Percentiles rank a stretch among this genome's conserved stretches.
Evolutionary conservation across 1,140 invertebrate genomes (phyloP).

Genomic region (Philotrypesis tridentata): DNA sequence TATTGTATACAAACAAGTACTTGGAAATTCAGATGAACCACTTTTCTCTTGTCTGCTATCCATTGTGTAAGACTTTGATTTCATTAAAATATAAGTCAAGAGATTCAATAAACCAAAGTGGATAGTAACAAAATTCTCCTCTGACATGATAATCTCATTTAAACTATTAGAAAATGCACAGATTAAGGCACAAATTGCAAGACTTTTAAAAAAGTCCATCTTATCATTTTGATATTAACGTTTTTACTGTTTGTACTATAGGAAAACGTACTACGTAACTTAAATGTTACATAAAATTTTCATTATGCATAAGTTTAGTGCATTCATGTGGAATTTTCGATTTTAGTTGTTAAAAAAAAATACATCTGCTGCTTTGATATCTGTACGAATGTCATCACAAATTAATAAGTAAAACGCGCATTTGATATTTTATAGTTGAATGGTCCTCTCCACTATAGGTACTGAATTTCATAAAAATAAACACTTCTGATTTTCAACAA

Average conservation of each 20-base stretch:
- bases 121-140: conserved; percentile 25
- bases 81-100: conserved; percentile 8
- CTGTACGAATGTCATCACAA: conserved; percentile 37
- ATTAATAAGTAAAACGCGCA: conserved; percentile 43
- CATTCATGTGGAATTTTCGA: conserved; percentile 26
- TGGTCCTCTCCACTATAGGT: background rate
- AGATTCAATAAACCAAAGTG: conserved; percentile 23
- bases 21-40: conserved; percentile 29
- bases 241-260: conserved; percentile 42
- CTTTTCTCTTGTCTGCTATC: background rate
- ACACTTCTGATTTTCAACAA: background rate
- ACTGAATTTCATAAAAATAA: conserved; percentile 6
- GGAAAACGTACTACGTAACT: conserved; percentile 15
- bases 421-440: background rate
- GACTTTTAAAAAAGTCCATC: conserved; percentile 30
- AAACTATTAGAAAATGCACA: conserved; percentile 40
- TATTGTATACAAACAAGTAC: conserved; percentile 10
- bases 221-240: conserved; percentile 23
- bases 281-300: conserved; percentile 10
- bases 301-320: conserved; percentile 28
- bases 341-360: conserved; percentile 34
- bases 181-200: conserved; percentile 46
- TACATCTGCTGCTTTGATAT: conserved; percentile 24
- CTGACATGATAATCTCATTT: conserved; percentile 29
- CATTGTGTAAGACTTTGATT: conserved; percentile 1